These are phyloP conservation scores for Peromyscus aztecus DNA, from an alignment of 2,797 vertebrate species.

Conservation along the genomic window DNA sequence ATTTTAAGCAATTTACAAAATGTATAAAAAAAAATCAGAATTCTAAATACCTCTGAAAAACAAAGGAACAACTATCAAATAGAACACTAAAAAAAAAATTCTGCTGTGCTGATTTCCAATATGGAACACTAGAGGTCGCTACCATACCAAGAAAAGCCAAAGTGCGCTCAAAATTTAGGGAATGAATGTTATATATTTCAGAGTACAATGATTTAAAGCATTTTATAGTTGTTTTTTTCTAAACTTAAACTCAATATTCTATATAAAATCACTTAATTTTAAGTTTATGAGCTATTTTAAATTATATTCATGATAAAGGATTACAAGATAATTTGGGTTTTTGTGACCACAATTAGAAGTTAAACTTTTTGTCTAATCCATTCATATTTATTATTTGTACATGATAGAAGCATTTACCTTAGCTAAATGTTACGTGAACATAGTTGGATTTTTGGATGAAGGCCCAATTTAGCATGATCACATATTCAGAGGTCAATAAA, in stretches of 20 bases:
- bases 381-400: conserved; percentile 5
- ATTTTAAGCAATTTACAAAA: conserved; percentile 27
- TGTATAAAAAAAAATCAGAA: conserved; percentile 34
- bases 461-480: neutral
- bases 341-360: conserved; percentile 47
- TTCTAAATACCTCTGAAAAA: conserved; percentile 51
- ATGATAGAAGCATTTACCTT: neutral
- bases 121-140: conserved; percentile 67
- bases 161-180: neutral
- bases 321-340: conserved; percentile 19
- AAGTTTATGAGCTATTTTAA: conserved; percentile 42
- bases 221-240: neutral
- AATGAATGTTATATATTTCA: conserved; percentile 38
- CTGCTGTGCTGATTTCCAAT: conserved; percentile 20
- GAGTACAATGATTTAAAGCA: conserved; percentile 36
- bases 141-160: conserved; percentile 52
- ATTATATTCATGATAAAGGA: conserved; percentile 3
- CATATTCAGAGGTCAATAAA: conserved; percentile 25
- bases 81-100: neutral
- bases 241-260: neutral
- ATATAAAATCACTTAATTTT: conserved; percentile 47
- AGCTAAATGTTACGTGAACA: conserved; percentile 14
- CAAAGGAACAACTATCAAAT: conserved; percentile 22
- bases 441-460: conserved; percentile 11
- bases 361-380: neutral